Percentiles rank a stretch among this genome's conserved stretches.
Evolutionary conservation across 1,140 invertebrate genomes (phyloP).

Genomic region (Trichonephila inaurata): DNA sequence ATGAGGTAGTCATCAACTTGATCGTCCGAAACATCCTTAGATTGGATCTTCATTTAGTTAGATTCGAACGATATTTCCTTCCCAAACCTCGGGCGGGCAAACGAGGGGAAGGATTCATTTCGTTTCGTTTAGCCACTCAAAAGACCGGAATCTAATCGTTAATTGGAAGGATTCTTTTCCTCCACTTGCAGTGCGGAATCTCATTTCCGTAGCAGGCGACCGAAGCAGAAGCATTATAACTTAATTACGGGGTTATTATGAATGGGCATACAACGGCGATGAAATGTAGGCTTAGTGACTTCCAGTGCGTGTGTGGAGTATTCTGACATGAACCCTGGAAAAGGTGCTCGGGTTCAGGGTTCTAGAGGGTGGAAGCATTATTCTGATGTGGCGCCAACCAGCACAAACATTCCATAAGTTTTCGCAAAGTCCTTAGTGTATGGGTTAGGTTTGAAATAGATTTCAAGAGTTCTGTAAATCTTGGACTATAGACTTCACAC

Average conservation of each 20-base stretch:
- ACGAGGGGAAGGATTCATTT: slow-evolving; percentile 33
- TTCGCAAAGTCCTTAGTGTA: neutral
- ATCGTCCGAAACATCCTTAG: slow-evolving; percentile 42
- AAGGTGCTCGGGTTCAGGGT: neutral
- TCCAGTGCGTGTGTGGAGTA: neutral
- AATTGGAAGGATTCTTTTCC: slow-evolving; percentile 65
- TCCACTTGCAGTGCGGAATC: slow-evolving; percentile 22
- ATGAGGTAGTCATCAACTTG: slow-evolving; percentile 28
- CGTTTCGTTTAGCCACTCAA: slow-evolving; percentile 60
- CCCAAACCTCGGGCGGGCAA: slow-evolving; percentile 3
- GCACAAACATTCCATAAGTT: neutral
- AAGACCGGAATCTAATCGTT: slow-evolving; percentile 70
- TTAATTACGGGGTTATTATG: slow-evolving; percentile 65
- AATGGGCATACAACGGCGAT: neutral
- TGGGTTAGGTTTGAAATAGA: neutral
- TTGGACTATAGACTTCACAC: no score
- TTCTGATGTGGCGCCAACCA: neutral
- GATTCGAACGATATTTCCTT: slow-evolving; percentile 23
- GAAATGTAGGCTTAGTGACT: neutral
- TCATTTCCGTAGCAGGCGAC: slow-evolving; percentile 61
- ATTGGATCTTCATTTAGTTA: slow-evolving; percentile 37
- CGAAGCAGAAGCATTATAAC: slow-evolving; percentile 66
- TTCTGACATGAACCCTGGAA: neutral
- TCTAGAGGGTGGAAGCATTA: neutral
- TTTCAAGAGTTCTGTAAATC: neutral